Conservation (phyloP, 2,888 invertebrate species). For the Sussaba pulchella region DNA sequence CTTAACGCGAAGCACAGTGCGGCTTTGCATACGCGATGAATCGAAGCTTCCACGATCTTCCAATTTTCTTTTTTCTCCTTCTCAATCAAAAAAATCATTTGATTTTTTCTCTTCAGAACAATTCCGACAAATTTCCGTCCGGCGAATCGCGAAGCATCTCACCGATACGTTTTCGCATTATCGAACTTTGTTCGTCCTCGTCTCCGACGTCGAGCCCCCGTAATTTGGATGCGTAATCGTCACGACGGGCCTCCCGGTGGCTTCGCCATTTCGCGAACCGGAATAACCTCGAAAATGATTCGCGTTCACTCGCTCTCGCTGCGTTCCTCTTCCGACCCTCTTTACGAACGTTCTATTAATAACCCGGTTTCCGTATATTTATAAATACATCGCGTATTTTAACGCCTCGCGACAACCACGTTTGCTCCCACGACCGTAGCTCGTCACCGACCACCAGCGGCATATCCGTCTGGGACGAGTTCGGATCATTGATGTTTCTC, state of each 20-base stretch:
- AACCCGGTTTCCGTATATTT: constrained; percentile 72
- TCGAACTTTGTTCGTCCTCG: background rate
- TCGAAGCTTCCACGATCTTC: no score
- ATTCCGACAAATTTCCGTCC: no score
- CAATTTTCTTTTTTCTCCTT: no score
- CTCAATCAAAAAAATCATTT: no score
- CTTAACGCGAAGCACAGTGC: no score
- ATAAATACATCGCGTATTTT: constrained; percentile 62
- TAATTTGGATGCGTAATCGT: constrained; percentile 16
- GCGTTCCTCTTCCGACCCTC: constrained; percentile 31
- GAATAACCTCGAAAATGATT: constrained; percentile 54
- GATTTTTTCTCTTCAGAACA: no score
- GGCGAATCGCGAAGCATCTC: constrained; percentile 7
- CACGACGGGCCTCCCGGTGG: constrained; percentile 16
- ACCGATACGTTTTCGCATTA: background rate
- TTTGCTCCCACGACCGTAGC: background rate
- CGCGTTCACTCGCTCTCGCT: no score
- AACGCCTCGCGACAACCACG: background rate
- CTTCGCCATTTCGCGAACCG: constrained; percentile 60
- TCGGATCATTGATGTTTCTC: constrained; percentile 7
- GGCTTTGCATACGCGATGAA: no score
- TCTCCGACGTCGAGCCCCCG: background rate
- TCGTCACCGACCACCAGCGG: constrained; percentile 13
- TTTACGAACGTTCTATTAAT: constrained; percentile 72
- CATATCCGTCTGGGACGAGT: constrained; percentile 23